Evolutionary conservation across 2,888 invertebrate species (phyloP), one percentile per base, ranked within the genome.

Genomic region (Rhimphoctona megacephalus): DNA sequence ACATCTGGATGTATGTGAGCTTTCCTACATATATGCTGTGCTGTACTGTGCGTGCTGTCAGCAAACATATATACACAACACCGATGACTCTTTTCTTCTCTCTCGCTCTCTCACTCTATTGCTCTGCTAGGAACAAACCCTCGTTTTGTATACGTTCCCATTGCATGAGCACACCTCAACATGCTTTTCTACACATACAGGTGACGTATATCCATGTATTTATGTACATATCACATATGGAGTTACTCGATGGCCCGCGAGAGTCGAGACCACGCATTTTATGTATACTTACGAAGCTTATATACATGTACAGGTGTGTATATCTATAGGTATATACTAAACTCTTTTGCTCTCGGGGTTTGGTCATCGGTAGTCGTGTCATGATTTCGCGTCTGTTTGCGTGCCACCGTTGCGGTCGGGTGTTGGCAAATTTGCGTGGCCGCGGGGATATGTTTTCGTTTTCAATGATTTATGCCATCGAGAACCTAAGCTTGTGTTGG

Each of bases 391-490:
- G 93, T 93, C 93, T 93, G 94, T 94, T 94, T 94, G 93, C 94
- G 91, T 92, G 92, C 92, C 89, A 88, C 88, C 86, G 88, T 88
- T 93, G 94, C 92, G 94, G 94, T 94, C 90, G 92, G 91, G 91
- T 92, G 93, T 94, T 94, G 93, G 94, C 93, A 94, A 94, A 94
- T 94, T 94, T 94, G 93, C 93, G 93, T 93, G 92, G 92, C 93
- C 93, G 91, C 92, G 90, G 93, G 93, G 93, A 93, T 93, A 93
- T 94, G 94, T 94, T 94, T 94, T 94, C 94, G 93, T 93, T 94
- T 93, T 90, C 94, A 94, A 94, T 94, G 94, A 94, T 94, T 94
- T 94, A 94, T 94, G 92, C 93, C 92, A 90, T 92, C 91, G 91
- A 93, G 93, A 91, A 91, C 90, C 88, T 89, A 89, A 89, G 85